These are phyloP conservation scores for Cololabis saira DNA, from an alignment of 2,113 vertebrate genomes.

Conservation along the genomic window DNA sequence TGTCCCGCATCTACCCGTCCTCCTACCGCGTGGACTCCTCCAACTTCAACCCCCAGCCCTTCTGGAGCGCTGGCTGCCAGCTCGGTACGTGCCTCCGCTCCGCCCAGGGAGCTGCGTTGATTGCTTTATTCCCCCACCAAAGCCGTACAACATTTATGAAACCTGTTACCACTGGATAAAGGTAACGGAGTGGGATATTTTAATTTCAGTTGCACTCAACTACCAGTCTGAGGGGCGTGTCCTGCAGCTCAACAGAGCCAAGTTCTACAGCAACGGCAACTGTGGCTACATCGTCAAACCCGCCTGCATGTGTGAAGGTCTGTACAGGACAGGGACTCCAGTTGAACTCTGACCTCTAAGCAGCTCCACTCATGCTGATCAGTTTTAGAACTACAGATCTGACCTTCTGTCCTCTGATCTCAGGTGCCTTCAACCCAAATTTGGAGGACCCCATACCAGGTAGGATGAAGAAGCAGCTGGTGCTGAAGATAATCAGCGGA, in stretches of 20 bases:
- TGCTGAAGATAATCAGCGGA: slow-evolving; percentile 94
- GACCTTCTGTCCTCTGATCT: not conserved
- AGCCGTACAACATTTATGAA: no score
- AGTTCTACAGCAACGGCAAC: slow-evolving; percentile 94
- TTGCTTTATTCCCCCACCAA: not conserved
- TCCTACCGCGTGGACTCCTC: slow-evolving; percentile 97
- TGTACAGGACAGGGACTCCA: slow-evolving; percentile 22
- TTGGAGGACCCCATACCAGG: slow-evolving; percentile 90
- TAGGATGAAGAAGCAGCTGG: slow-evolving; percentile 92
- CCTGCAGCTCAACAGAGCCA: slow-evolving; percentile 95
- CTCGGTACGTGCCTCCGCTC: slow-evolving; percentile 80
- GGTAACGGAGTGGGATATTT: not conserved
- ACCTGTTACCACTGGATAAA: no score
- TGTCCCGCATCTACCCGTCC: slow-evolving; percentile 95
- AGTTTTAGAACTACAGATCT: no score
- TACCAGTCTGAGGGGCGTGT: slow-evolving; percentile 97
- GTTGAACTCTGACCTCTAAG: no score
- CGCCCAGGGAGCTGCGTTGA: not conserved
- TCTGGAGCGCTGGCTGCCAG: slow-evolving; percentile 97
- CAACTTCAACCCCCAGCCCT: slow-evolving; percentile 98
- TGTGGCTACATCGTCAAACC: slow-evolving; percentile 98
- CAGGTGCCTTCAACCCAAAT: slow-evolving; percentile 93
- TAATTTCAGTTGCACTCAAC: slow-evolving; percentile 91
- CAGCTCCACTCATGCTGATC: no score
- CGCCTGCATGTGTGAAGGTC: slow-evolving; percentile 93